Evolutionary conservation across 1,140 invertebrate genomes (phyloP).

Genomic region (Ectropis grisescens): DNA sequence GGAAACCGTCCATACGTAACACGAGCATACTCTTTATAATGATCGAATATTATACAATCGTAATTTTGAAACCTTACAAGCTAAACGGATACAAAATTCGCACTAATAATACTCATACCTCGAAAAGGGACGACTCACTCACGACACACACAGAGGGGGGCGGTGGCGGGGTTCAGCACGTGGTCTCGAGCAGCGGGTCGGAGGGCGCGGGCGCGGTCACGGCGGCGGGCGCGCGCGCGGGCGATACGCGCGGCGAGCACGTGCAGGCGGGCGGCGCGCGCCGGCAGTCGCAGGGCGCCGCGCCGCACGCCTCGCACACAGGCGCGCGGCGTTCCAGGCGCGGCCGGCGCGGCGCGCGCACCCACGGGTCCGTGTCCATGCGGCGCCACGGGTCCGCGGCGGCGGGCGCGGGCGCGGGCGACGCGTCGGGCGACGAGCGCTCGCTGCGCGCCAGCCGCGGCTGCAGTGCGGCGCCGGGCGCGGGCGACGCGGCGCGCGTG

Average conservation of each 20-base stretch:
- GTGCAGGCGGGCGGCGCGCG: constrained; percentile 26
- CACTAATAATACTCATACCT: constrained; percentile 59
- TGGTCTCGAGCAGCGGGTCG: constrained; percentile 50
- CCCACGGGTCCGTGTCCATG: constrained; percentile 43
- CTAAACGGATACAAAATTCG: constrained; percentile 58
- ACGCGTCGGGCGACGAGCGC: constrained; percentile 13
- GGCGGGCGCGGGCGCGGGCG: constrained; percentile 11
- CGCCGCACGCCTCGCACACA: constrained; percentile 33
- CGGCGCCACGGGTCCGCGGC: constrained; percentile 19
- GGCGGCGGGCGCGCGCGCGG: constrained; percentile 23
- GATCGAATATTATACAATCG: constrained; percentile 48
- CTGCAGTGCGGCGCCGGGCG: too few relatives aligned
- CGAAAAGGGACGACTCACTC: constrained; percentile 26
- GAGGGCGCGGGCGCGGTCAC: constrained; percentile 21
- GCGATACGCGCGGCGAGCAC: constrained; percentile 28
- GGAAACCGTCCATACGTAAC: constrained; percentile 43
- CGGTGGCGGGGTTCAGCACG: constrained; percentile 26
- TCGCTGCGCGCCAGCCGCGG: constrained; percentile 14
- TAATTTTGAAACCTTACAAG: constrained; percentile 58
- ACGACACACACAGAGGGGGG: constrained; percentile 9
- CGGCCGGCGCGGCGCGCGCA: constrained; percentile 23
- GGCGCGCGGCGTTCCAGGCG: constrained; percentile 31
- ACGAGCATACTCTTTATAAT: constrained; percentile 30
- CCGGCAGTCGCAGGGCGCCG: constrained; percentile 16
- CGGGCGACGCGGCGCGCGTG: constrained; percentile 20